Conservation (phyloP, 1,140 invertebrate genomes). For the Catajapyx aquilonaris region DNA sequence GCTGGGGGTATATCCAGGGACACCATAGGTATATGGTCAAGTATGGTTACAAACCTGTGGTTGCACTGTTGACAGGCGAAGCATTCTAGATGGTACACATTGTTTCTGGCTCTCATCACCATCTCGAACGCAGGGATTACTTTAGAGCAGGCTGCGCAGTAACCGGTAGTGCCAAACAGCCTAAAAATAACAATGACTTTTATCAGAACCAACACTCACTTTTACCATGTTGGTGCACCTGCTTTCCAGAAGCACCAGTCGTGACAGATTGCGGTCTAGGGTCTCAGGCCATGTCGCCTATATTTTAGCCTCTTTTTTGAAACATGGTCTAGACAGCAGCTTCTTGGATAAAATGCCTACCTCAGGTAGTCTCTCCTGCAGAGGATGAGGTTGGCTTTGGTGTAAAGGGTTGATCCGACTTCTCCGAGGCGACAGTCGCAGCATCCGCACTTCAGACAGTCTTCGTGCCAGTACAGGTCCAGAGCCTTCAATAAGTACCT, state of each 20-base stretch:
- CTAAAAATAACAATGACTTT: no score
- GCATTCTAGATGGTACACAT: conserved; percentile 89
- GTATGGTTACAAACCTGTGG: conserved; percentile 62
- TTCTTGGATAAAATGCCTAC: conserved; percentile 29
- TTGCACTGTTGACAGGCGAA: conserved; percentile 92
- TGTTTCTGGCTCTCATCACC: conserved; percentile 86
- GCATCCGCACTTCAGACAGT: conserved; percentile 81
- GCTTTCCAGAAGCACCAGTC: no score
- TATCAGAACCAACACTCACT: no score
- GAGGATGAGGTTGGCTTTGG: conserved; percentile 76
- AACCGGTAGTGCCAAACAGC: conserved; percentile 78
- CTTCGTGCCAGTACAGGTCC: conserved; percentile 84
- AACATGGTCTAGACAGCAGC: no score
- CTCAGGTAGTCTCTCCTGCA: conserved; percentile 86
- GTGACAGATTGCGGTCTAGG: no score
- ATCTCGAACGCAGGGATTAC: conserved; percentile 91
- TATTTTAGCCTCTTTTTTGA: no score
- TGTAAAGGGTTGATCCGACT: conserved; percentile 76
- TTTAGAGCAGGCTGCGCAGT: conserved; percentile 80
- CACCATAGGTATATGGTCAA: no score
- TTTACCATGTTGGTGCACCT: no score
- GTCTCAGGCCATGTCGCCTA: no score
- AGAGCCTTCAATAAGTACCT: conserved; percentile 53
- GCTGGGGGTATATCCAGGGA: no score
- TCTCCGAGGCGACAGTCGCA: conserved; percentile 80